Percentiles rank a stretch among this genome's conserved stretches.
phyloP scores from a whole-genome alignment of 1,140 invertebrate species.

The Penaeus japonicus region DNA sequence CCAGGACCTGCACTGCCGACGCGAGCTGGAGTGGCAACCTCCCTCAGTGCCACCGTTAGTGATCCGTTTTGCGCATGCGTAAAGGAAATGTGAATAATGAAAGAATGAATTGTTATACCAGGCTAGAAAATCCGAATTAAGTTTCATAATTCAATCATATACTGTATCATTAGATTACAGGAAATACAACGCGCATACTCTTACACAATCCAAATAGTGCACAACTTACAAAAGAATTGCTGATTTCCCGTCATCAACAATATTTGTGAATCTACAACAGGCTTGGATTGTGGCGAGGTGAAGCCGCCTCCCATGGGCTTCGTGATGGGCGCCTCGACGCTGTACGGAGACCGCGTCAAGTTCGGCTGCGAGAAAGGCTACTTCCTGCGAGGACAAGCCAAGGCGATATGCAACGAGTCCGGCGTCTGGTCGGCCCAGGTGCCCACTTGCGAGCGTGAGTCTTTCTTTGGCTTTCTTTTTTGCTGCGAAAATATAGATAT shows the following conservation, averaged over 20 bases:
- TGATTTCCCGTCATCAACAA: no score
- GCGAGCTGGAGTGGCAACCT: slow-evolving; percentile 63
- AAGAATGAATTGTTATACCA: no score
- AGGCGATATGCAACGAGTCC: slow-evolving; percentile 51
- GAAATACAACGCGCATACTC: no score
- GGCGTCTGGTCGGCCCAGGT: slow-evolving; percentile 10
- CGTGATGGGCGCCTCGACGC: slow-evolving; percentile 55
- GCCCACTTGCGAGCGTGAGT: slow-evolving; percentile 60
- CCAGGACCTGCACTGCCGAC: slow-evolving; percentile 63
- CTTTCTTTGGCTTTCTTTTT: not conserved
- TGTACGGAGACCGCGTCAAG: slow-evolving; percentile 51
- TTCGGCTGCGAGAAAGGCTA: slow-evolving; percentile 59
- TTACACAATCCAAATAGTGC: no score
- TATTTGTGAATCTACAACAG: not conserved
- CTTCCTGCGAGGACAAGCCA: slow-evolving; percentile 58
- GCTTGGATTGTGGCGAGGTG: slow-evolving; percentile 52
- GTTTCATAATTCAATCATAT: no score
- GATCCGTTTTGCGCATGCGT: no score
- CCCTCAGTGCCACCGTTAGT: slow-evolving; percentile 60
- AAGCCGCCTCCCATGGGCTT: slow-evolving; percentile 55
- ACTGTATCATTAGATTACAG: no score
- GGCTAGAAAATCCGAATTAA: no score
- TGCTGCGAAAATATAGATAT: no score
- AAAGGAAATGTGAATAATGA: no score
- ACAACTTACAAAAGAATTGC: no score